Base-by-base conservation (phyloP, 30 jellyfish, hydroid and myxozoan species). In the Cassiopea andromeda region DNA sequence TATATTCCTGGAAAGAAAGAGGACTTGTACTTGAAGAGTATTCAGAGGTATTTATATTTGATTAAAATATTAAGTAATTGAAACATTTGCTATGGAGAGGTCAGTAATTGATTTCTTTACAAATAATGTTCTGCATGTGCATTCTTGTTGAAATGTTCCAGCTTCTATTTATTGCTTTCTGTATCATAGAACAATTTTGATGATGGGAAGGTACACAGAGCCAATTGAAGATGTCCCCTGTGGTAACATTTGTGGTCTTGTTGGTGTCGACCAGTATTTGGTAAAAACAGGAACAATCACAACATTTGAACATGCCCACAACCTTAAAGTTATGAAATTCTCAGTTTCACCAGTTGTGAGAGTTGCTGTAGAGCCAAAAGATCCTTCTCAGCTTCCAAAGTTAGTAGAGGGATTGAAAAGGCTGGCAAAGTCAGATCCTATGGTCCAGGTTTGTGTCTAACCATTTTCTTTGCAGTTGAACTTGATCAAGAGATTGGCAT, bases 261-360 rank as follows among this genome's bases (percentile, higher is more conserved):
- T 93, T 64, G 99, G 99, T 75, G 98, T 93, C 87, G 99, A 97
- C 84, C 99, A 97, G 75, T 97, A 74, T 82, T 89, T 97, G 80
- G 94, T 97, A 50, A 97, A 97, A 78, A 93, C 98, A 71, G 99
- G 99, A 59, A 97, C 99, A 44, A 92, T 97, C 47, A 48, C 99
- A 46, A 97, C 99, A 46, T 91, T 73, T 54, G 98, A 94, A 54
- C 71, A 91, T 73, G 99, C 99, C 45, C 99, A 97, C 92, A 93
- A 93, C 78, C 86, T 97, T 86, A 90, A 87, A 67, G 98, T 90
- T 54, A 97, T 97, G 99, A 97, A 93, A 59, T 97, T 97, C 87
- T 92, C 98, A 1, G 99, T 97, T 3, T 97, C 99, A 2, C 99
- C 99, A 43, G 99, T 97, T 83, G 99, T 97, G 57, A 96, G 99